Evolutionary conservation across 2,888 invertebrate species (phyloP), one percentile per base, ranked within the genome.

Genomic region (Ectobius pallidus): DNA sequence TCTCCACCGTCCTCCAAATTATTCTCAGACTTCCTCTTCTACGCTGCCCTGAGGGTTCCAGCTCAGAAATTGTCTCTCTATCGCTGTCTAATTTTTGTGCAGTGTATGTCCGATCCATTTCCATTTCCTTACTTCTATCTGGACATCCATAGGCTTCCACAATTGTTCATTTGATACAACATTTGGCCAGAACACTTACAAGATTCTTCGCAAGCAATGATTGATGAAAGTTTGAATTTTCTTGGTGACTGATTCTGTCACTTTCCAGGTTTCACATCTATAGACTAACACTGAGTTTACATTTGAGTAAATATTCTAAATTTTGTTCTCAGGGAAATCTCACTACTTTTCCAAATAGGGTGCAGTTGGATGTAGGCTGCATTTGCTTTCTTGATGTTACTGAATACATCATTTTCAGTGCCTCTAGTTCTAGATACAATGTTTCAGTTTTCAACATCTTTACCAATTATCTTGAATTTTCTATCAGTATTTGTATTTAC

Each of bases 21-120:
- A n/a, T 7, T 62, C 25, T 62, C 22, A 7, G n/a, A 14, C 62
- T 62, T 7, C 32, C 30, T 67, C 67, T 67, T 67, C 18, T 39
- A 14, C 39, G 6, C 39, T 39, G 39, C 14, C 14, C 39, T 39
- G 6, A 14, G 6, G 39, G 14, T 9, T 39, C 14, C 6, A 6
- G 14, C 6, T 39, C 14, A 9, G 39, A 39, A 14, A 6, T 39
- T 39, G 39, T 39, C 39, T 39, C 39, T 39, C 39, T 39, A 39
- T 14, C 39, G 39, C 39, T 6, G 39, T 39, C 39, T 39, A 14
- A 39, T 39, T 39, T 39, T 39, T 39, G 39, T 39, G 7, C 39
- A 39, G 14, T 14, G 7, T 39, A 39, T 39, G 6, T 6, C 39
- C 39, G 6, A 39, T 39, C 14, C 7, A 39, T 39, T 14, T 39